A percentile compares a stretch with the other conserved stretches of the same genome.
Conservation (phyloP, 2,113 vertebrate genomes). For the Zosterops pallidus region DNA sequence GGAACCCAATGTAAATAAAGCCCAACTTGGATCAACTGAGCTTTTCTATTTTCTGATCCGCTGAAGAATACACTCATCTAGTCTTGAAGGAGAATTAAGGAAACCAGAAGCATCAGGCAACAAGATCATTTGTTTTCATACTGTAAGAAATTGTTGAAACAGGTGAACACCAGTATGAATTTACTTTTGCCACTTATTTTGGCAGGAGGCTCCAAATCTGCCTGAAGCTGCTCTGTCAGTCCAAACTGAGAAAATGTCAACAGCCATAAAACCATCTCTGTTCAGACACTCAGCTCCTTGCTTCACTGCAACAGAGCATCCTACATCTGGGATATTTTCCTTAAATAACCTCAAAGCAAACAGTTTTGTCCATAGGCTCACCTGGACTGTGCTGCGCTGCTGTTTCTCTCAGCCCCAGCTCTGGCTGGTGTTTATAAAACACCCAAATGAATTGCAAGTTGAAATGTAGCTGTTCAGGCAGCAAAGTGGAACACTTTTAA, state of each 20-base stretch:
- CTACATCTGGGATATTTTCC: not conserved
- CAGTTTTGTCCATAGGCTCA: not conserved
- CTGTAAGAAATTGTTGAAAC: not conserved
- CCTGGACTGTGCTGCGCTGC: not conserved
- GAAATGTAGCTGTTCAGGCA: constrained; percentile 24
- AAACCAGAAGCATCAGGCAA: not conserved
- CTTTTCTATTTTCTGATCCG: not conserved
- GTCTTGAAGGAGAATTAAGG: not conserved
- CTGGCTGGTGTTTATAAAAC: not conserved
- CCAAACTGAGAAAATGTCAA: not conserved
- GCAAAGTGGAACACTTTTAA: constrained; percentile 47
- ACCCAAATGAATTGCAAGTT: constrained; percentile 33
- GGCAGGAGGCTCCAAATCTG: not conserved
- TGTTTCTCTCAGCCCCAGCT: not conserved
- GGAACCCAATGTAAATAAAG: not conserved
- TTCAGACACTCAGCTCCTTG: not conserved
- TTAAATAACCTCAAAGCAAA: not conserved
- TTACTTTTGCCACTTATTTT: not conserved
- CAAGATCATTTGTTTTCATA: not conserved
- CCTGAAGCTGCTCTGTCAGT: not conserved
- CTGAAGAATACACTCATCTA: not conserved
- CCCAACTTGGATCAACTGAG: accelerated
- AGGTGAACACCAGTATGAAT: not conserved
- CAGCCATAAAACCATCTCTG: not conserved
- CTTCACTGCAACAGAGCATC: not conserved